Percentiles rank a stretch among this genome's conserved stretches.
Conservation (phyloP, 2,888 invertebrate species). For the Hemistola chrysoprasaria region DNA sequence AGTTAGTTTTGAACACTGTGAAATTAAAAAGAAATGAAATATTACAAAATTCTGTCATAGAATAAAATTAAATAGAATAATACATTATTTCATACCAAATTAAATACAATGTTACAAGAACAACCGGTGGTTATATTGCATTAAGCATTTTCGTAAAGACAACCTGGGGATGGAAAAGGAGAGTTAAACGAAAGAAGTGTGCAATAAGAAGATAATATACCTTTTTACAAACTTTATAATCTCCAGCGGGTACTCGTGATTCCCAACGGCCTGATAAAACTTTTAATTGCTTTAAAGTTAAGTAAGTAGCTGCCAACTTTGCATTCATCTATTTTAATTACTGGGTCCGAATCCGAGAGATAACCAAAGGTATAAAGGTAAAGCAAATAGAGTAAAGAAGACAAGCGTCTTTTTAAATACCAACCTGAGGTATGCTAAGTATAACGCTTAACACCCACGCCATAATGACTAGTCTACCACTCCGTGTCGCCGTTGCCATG, state of each 20-base stretch:
- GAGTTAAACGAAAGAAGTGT: no score
- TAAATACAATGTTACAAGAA: no score
- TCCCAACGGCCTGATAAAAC: conserved; percentile 23
- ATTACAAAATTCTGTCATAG: no score
- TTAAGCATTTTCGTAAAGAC: no score
- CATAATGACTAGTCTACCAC: conserved; percentile 84
- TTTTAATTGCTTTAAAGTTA: conserved; percentile 40
- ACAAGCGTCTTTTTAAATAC: conserved; percentile 34
- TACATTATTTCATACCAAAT: no score
- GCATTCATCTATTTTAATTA: conserved; percentile 18
- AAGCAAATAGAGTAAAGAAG: conserved; percentile 6
- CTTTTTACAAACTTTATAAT: no score
- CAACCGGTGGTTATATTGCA: no score
- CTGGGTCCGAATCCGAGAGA: not conserved
- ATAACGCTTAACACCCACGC: conserved; percentile 88
- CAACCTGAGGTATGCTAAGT: conserved; percentile 92
- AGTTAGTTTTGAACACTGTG: no score
- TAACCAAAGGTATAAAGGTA: conserved; percentile 5
- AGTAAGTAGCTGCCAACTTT: conserved; percentile 19
- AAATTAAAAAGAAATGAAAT: no score
- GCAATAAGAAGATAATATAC: no score
- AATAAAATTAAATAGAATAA: no score
- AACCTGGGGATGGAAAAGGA: no score
- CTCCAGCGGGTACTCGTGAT: conserved; percentile 9
- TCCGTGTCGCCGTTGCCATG: conserved; percentile 85